A percentile compares a stretch with the other conserved stretches of the same genome.
phyloP scores from a whole-genome alignment of 2,888 invertebrate genomes.

The Oscheius onirici region DNA sequence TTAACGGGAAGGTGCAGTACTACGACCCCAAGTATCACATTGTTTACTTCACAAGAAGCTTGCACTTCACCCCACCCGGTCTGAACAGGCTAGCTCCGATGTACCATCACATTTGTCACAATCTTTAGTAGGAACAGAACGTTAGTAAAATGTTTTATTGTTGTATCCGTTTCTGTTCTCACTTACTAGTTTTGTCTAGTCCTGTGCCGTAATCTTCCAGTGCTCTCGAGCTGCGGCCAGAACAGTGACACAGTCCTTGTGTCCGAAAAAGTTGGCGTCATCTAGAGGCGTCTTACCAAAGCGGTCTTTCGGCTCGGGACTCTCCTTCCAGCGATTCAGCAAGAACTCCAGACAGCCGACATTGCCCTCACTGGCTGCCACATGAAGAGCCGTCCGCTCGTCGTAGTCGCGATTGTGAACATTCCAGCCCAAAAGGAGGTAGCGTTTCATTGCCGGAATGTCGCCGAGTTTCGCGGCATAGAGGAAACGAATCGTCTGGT shows the following conservation, averaged over 20 bases:
- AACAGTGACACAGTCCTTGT: conserved; percentile 81
- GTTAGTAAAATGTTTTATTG: too few species aligned
- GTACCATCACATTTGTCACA: neutral
- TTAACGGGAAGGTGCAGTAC: neutral
- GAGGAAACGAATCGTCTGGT: conserved; percentile 88
- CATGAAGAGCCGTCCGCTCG: conserved; percentile 54
- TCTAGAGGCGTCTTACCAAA: conserved; percentile 92
- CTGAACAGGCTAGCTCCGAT: too few species aligned
- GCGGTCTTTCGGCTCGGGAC: conserved; percentile 73
- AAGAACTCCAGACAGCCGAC: conserved; percentile 51
- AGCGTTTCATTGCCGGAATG: conserved; percentile 87
- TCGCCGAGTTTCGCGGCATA: conserved; percentile 94
- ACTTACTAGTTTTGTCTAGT: neutral
- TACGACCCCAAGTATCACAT: too few species aligned
- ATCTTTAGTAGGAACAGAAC: too few species aligned
- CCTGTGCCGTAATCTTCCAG: conserved; percentile 23
- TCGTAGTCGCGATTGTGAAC: conserved; percentile 60
- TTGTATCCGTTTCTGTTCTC: too few species aligned
- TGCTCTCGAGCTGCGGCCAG: conserved; percentile 74
- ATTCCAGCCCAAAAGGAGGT: conserved; percentile 53
- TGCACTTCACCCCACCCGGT: too few species aligned
- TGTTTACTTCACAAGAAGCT: too few species aligned
- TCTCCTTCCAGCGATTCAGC: conserved; percentile 53
- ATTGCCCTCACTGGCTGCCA: conserved; percentile 61
- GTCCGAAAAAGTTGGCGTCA: conserved; percentile 87